A percentile compares a stretch with the other conserved stretches of the same genome.
phyloP scores from a whole-genome alignment of 2,888 invertebrate genomes.

The Chloroclystis v-ata region DNA sequence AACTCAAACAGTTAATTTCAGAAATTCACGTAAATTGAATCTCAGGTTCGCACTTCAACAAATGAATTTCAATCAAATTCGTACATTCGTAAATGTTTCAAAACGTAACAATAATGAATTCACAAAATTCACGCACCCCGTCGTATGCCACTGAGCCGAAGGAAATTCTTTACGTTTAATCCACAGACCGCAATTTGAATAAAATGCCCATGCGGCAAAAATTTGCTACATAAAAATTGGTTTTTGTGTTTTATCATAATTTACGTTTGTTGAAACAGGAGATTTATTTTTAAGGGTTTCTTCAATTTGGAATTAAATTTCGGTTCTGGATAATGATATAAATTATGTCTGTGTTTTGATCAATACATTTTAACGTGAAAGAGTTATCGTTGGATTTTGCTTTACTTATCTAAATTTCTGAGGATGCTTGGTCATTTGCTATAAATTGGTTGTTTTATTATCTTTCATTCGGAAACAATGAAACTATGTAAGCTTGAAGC shows the following conservation, averaged over 20 bases:
- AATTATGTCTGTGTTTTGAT: too few species aligned
- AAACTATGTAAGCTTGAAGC: too few species aligned
- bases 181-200: slow-evolving; percentile 54
- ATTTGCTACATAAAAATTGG: slow-evolving; percentile 19
- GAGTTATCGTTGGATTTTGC: too few species aligned
- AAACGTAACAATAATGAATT: slow-evolving; percentile 1
- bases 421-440: too few species aligned
- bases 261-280: slow-evolving; percentile 11
- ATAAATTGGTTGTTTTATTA: too few species aligned
- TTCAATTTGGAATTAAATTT: slow-evolving; percentile 7
- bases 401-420: too few species aligned
- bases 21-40: too few species aligned
- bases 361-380: too few species aligned
- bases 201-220: slow-evolving; percentile 40
- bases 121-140: slow-evolving; percentile 30
- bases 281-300: slow-evolving; percentile 20
- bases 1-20: too few species aligned
- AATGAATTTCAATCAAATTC: slow-evolving; percentile 2
- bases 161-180: slow-evolving; percentile 44
- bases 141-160: slow-evolving; percentile 35
- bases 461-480: too few species aligned
- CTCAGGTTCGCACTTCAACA: slow-evolving; percentile 1
- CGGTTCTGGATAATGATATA: background rate
- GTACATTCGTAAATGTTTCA: background rate
- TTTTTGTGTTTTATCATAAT: slow-evolving; percentile 16